These are phyloP conservation scores for Protomyctophum bolini DNA, from an alignment of 2,113 vertebrate species.

Conservation along the genomic window DNA sequence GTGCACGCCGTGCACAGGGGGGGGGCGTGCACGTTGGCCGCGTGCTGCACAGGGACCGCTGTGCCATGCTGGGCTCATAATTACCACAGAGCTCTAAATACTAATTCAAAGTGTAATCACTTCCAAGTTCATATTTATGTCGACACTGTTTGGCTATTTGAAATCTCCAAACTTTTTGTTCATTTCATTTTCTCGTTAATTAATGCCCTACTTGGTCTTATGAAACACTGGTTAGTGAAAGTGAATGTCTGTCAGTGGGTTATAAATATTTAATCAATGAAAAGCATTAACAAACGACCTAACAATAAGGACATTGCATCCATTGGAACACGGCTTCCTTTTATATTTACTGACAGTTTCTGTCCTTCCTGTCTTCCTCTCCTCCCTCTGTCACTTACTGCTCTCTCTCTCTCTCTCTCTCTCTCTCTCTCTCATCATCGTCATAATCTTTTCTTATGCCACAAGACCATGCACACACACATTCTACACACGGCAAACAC, in stretches of 20 bases:
- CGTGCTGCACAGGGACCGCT: slow-evolving; percentile 32
- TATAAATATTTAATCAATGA: too few relatives aligned
- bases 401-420: slow-evolving; percentile 9
- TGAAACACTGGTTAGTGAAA: too few relatives aligned
- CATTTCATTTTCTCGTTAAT: too few relatives aligned
- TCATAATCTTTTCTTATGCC: slow-evolving; percentile 21
- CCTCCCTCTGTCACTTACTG: too few relatives aligned
- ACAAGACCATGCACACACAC: background rate
- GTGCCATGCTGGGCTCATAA: slow-evolving; percentile 45
- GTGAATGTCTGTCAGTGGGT: too few relatives aligned
- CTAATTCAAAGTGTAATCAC: slow-evolving; percentile 20
- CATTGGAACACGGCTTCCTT: background rate
- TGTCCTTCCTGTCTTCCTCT: background rate
- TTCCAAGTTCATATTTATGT: slow-evolving; percentile 8
- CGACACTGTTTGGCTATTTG: background rate
- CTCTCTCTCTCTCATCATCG: slow-evolving; percentile 16
- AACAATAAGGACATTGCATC: too few relatives aligned
- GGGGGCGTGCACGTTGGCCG: slow-evolving; percentile 30
- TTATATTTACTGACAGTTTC: background rate
- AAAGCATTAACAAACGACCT: too few relatives aligned
- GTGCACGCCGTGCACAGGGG: slow-evolving; percentile 19
- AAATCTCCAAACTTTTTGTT: too few relatives aligned
- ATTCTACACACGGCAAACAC: background rate
- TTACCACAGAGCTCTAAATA: slow-evolving; percentile 49
- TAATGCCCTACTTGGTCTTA: too few relatives aligned